Percentiles rank a stretch among this genome's conserved stretches.
These are phyloP conservation scores for Ondatra zibethicus DNA, from an alignment of 2,113 vertebrate species.

Conservation along the genomic window DNA sequence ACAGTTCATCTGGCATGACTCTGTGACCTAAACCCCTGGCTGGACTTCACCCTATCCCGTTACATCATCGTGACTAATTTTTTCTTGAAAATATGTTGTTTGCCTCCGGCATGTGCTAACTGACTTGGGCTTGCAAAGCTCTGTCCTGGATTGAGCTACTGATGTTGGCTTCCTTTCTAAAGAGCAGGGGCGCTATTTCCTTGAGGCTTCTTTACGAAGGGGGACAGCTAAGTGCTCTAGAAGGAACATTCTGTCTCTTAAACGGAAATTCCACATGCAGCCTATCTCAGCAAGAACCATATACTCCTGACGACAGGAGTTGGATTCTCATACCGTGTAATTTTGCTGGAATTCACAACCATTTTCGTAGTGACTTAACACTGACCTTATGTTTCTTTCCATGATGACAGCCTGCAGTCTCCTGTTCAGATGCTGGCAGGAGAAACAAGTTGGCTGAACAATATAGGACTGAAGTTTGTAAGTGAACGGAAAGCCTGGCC, in stretches of 20 bases:
- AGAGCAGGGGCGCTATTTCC: not conserved
- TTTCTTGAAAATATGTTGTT: slow-evolving; percentile 48
- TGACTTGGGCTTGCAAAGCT: slow-evolving; percentile 6
- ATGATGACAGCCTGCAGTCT: not conserved
- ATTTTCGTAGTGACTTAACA: slow-evolving; percentile 7
- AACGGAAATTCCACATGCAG: not conserved
- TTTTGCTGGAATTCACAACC: slow-evolving; percentile 58
- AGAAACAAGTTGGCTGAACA: not conserved
- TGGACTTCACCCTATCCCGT: not conserved
- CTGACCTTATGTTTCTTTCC: slow-evolving; percentile 22
- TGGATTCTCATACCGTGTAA: slow-evolving; percentile 28
- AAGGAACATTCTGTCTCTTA: slow-evolving; percentile 62
- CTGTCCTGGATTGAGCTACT: not conserved
- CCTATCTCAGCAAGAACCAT: slow-evolving; percentile 39
- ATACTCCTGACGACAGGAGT: slow-evolving; percentile 3
- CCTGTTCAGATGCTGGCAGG: not conserved
- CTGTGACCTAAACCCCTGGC: not conserved
- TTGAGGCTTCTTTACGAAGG: slow-evolving; percentile 52
- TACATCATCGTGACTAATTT: slow-evolving; percentile 54
- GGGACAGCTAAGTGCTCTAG: slow-evolving; percentile 17
- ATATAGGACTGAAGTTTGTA: not conserved
- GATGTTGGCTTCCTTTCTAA: slow-evolving; percentile 41
- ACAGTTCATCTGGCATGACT: not conserved
- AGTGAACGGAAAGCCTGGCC: not conserved
- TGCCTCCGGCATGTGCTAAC: slow-evolving; percentile 26